Evolutionary conservation across 2,113 vertebrate genomes (phyloP).

Genomic region (Syngnathus floridae): DNA sequence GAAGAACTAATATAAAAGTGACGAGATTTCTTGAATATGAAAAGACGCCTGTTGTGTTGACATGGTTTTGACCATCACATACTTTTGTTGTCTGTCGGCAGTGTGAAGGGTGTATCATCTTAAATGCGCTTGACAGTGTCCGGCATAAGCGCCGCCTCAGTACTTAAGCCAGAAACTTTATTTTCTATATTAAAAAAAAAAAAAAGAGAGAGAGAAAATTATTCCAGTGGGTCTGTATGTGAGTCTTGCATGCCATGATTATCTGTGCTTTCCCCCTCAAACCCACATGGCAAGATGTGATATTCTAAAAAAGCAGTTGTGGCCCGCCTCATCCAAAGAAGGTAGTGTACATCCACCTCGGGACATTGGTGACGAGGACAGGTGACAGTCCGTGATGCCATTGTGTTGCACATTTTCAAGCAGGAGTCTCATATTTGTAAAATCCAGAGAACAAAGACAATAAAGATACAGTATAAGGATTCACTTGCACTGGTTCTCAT

Average conservation of each 20-base stretch:
- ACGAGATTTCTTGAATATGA: constrained; percentile 49
- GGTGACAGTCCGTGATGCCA: constrained; percentile 55
- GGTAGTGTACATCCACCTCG: neutral
- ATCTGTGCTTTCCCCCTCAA: constrained; percentile 58
- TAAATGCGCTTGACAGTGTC: constrained; percentile 35
- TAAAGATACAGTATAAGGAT: constrained; percentile 59
- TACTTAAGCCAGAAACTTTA: constrained; percentile 56
- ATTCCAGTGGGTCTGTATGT: constrained; percentile 60
- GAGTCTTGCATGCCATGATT: constrained; percentile 71
- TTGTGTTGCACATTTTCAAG: constrained; percentile 71
- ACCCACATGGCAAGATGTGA: constrained; percentile 38
- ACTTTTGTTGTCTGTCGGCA: neutral
- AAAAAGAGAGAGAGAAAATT: constrained; percentile 5
- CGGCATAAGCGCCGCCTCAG: constrained; percentile 51
- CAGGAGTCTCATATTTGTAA: constrained; percentile 71
- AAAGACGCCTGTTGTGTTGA: constrained; percentile 61
- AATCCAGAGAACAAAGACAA: constrained; percentile 68
- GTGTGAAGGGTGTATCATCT: constrained; percentile 13
- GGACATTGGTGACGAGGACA: constrained; percentile 3
- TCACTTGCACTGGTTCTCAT: constrained; percentile 19
- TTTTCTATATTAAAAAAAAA: constrained; percentile 49
- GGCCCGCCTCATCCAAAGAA: constrained; percentile 65
- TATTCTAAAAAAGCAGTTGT: constrained; percentile 43
- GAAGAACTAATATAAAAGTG: constrained; percentile 58
- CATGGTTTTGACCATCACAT: constrained; percentile 43